phyloP scores from a whole-genome alignment of 2,888 invertebrate species.

The Hyppa rectilinea region DNA sequence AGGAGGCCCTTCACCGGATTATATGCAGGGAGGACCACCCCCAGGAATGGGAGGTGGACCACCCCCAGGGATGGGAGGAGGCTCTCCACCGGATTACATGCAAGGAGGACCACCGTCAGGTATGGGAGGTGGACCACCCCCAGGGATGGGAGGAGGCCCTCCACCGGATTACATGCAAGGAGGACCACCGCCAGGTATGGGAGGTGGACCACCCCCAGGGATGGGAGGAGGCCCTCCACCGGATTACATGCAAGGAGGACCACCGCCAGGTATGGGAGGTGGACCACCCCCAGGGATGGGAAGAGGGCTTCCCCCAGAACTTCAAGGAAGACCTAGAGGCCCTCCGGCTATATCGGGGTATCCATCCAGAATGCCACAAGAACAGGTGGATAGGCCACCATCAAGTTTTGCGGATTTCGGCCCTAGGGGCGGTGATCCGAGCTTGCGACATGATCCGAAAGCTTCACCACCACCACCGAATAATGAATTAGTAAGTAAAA shows the following conservation, averaged over 20 bases:
- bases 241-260: neutral
- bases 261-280: neutral
- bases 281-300: neutral
- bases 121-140: neutral
- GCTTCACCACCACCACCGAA: too few relatives aligned
- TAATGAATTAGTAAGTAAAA: constrained; percentile 12
- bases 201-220: neutral
- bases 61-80: neutral
- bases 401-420: neutral
- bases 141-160: neutral
- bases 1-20: neutral
- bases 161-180: neutral
- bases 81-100: neutral
- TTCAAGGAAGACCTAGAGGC: constrained; percentile 1
- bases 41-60: neutral
- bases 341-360: constrained; percentile 1
- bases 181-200: too few relatives aligned
- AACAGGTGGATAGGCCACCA: neutral
- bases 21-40: neutral
- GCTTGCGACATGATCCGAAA: neutral
- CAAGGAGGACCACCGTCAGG: neutral
- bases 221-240: neutral
- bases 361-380: neutral
- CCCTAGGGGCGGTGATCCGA: neutral
- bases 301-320: too few relatives aligned